Percentiles rank a stretch among this genome's conserved stretches.
Conservation (phyloP, 2,797 vertebrate species). For the Enoplosus armatus region DNA sequence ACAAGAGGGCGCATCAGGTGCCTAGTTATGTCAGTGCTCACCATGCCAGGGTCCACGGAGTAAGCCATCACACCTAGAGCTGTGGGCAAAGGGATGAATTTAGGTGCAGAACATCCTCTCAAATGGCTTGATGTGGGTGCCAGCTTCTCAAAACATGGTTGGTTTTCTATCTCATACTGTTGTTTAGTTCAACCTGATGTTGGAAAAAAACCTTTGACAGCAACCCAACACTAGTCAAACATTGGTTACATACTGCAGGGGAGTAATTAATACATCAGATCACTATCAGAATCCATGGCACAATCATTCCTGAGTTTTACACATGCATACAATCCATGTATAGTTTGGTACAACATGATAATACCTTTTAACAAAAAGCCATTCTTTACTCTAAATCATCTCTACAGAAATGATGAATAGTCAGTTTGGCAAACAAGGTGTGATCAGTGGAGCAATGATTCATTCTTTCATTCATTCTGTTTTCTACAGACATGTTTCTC, state of each 20-base stretch:
- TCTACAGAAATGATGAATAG: background rate
- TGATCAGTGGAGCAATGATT: background rate
- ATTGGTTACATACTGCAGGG: background rate
- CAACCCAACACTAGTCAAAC: background rate
- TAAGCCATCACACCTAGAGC: conserved; percentile 77
- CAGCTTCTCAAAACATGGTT: background rate
- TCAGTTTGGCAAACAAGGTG: background rate
- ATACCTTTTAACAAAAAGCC: background rate
- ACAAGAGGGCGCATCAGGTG: conserved; percentile 67
- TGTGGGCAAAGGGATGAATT: conserved; percentile 34
- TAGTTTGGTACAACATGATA: background rate
- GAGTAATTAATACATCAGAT: background rate
- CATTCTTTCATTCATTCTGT: background rate
- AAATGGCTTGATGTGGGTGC: background rate
- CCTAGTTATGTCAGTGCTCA: conserved; percentile 76
- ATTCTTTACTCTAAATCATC: background rate
- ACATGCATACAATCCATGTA: background rate
- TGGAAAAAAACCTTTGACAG: background rate
- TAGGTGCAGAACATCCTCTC: background rate
- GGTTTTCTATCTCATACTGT: background rate
- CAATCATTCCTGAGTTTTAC: background rate
- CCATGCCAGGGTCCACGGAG: conserved; percentile 79
- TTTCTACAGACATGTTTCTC: conserved; percentile 21
- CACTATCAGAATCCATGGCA: background rate
- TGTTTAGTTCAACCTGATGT: background rate